A percentile compares a stretch with the other conserved stretches of the same genome.
Conservation (phyloP, 2,797 vertebrate species). For the Gymnoscopelus microlampas region DNA sequence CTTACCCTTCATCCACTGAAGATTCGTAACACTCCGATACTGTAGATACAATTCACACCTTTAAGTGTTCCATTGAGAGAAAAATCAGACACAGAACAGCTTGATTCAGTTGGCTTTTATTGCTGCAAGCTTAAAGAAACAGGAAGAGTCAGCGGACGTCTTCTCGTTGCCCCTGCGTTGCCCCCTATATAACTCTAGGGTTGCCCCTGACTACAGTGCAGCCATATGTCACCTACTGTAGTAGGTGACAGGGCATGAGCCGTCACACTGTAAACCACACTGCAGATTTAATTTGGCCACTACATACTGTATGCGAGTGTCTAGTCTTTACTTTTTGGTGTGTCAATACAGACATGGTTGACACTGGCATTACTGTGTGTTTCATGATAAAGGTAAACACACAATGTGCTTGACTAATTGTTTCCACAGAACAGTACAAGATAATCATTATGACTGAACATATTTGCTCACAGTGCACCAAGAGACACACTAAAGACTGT, state of each 20-base stretch:
- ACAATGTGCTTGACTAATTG: conserved; percentile 3
- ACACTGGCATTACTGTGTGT: conserved; percentile 19
- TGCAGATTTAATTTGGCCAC: conserved; percentile 36
- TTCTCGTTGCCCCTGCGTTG: conserved; percentile 28
- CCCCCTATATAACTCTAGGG: neutral
- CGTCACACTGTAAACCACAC: conserved; percentile 31
- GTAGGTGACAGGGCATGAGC: conserved; percentile 39
- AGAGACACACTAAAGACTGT: neutral
- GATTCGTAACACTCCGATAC: neutral
- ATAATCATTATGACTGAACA: neutral
- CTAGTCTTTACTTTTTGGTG: conserved; percentile 30
- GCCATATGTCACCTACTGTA: conserved; percentile 29
- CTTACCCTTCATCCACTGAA: conserved; percentile 44
- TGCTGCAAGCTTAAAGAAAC: conserved; percentile 28
- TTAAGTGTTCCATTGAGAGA: neutral
- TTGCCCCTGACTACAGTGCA: conserved; percentile 36
- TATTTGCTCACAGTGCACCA: neutral
- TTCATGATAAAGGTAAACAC: conserved; percentile 24
- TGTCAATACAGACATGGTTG: conserved; percentile 43
- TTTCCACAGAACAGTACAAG: conserved; percentile 27
- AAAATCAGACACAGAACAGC: neutral
- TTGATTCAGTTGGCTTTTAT: conserved; percentile 1
- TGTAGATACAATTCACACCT: neutral
- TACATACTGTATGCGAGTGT: conserved; percentile 8
- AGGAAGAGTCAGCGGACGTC: conserved; percentile 40